Percentiles rank a stretch among this genome's conserved stretches.
These are phyloP conservation scores for Ichneumoninae sp. DNA, from an alignment of 2,888 invertebrate species.

Conservation along the genomic window DNA sequence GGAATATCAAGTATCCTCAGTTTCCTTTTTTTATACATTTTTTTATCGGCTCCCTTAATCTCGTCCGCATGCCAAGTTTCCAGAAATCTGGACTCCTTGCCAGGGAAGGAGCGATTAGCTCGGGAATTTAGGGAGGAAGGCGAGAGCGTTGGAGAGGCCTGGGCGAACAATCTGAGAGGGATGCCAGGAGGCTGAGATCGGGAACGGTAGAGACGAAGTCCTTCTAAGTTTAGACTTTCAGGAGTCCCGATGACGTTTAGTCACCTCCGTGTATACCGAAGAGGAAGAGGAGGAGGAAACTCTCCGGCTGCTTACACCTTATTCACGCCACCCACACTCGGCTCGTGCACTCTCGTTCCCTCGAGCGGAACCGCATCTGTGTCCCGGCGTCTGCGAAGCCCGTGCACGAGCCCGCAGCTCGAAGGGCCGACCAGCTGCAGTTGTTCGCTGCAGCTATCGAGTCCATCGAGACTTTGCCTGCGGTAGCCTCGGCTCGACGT, in stretches of 20 bases:
- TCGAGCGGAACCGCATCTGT: slow-evolving; percentile 23
- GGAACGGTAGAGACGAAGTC: slow-evolving; percentile 20
- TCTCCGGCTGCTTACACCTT: slow-evolving; percentile 53
- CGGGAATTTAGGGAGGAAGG: slow-evolving; percentile 1
- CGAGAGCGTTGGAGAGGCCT: slow-evolving; percentile 16
- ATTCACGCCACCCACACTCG: slow-evolving; percentile 60
- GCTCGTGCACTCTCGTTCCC: slow-evolving; percentile 3
- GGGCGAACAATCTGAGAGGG: slow-evolving; percentile 23
- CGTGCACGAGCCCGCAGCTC: slow-evolving; percentile 36
- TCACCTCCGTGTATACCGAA: slow-evolving; percentile 27
- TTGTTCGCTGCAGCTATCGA: slow-evolving; percentile 42
- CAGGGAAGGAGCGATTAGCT: slow-evolving; percentile 33
- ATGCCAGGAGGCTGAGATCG: slow-evolving; percentile 8
- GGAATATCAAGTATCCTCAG: not conserved
- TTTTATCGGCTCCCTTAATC: not conserved
- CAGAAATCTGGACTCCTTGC: slow-evolving; percentile 6
- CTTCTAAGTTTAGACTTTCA: slow-evolving; percentile 64
- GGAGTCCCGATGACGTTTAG: slow-evolving; percentile 53
- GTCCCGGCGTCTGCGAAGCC: slow-evolving; percentile 30
- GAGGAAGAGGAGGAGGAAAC: slow-evolving; percentile 7
- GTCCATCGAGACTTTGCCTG: slow-evolving; percentile 27
- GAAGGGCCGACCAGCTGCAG: slow-evolving; percentile 43
- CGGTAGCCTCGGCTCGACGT: slow-evolving; percentile 38
- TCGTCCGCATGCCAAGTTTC: not conserved
- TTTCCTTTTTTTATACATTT: not conserved